These are phyloP conservation scores for Amazona finschi DNA, from an alignment of 2,797 vertebrate genomes.

Conservation along the genomic window DNA sequence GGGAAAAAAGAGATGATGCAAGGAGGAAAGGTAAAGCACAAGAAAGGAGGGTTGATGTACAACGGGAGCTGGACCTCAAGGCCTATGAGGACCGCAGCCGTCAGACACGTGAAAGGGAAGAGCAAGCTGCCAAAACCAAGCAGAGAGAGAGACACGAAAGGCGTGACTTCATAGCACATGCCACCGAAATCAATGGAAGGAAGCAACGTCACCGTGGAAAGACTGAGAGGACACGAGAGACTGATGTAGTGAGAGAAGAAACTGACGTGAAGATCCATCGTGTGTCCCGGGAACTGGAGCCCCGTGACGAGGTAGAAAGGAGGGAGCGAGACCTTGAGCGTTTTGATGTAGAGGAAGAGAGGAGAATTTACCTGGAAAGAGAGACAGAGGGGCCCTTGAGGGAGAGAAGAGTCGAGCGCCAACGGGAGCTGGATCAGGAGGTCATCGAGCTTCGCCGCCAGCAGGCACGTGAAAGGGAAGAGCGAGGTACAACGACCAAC, in stretches of 20 bases:
- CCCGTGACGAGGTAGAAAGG: fast-evolving
- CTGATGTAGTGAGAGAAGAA: fast-evolving
- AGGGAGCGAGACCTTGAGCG: fast-evolving
- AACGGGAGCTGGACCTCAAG: background rate
- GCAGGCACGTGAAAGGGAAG: fast-evolving
- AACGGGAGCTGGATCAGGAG: background rate
- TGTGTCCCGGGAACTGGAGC: background rate
- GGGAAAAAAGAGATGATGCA: fast-evolving
- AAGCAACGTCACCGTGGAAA: fast-evolving
- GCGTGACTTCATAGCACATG: fast-evolving
- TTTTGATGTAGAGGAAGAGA: fast-evolving
- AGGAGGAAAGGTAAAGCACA: background rate
- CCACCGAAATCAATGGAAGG: fast-evolving
- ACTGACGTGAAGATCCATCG: background rate
- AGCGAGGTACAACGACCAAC: fast-evolving
- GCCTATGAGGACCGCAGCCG: fast-evolving
- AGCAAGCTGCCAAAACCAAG: fast-evolving
- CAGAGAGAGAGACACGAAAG: fast-evolving
- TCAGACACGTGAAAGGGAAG: fast-evolving
- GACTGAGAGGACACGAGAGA: background rate
- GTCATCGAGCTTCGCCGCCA: fast-evolving
- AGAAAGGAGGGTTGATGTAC: fast-evolving
- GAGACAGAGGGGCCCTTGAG: fast-evolving
- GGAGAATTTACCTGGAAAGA: fast-evolving
- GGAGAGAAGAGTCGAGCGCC: fast-evolving